These are phyloP conservation scores for Drosophila mojavensis DNA, from an alignment of 1,140 invertebrate species.

Conservation along the genomic window DNA sequence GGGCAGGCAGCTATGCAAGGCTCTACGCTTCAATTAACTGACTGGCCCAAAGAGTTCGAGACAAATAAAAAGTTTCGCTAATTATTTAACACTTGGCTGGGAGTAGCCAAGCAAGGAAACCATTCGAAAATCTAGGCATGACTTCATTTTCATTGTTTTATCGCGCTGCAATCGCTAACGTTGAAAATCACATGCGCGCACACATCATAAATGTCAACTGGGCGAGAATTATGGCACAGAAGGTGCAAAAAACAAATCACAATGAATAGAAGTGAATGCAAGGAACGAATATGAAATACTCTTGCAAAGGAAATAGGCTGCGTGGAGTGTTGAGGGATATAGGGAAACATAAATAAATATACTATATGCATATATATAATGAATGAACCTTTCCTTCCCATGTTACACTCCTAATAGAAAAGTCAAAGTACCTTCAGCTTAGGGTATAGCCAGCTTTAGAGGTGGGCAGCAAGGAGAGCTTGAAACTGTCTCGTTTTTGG, in stretches of 20 bases:
- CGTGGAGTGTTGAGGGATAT: too few species aligned
- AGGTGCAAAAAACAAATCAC: constrained; percentile 20
- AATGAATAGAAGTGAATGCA: neutral
- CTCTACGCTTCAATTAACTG: constrained; percentile 1
- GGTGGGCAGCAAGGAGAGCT: neutral
- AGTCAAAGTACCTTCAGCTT: too few species aligned
- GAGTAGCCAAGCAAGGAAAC: constrained; percentile 18
- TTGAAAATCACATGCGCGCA: constrained; percentile 72
- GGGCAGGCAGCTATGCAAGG: neutral
- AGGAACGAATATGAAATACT: neutral
- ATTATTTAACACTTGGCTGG: constrained; percentile 38
- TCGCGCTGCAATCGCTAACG: constrained; percentile 58
- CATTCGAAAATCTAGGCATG: constrained; percentile 48
- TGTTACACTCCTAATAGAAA: too few species aligned
- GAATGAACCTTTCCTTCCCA: too few species aligned
- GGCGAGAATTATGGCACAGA: constrained; percentile 79
- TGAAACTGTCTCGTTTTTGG: constrained; percentile 5
- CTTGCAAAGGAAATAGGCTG: too few species aligned
- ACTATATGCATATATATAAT: too few species aligned
- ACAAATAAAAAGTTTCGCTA: constrained; percentile 32
- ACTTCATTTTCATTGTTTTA: constrained; percentile 79
- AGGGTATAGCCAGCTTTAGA: neutral
- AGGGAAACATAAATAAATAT: too few species aligned
- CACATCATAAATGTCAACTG: constrained; percentile 83
- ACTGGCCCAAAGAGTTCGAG: neutral